A percentile compares a stretch with the other conserved stretches of the same genome.
phyloP scores from a whole-genome alignment of 2,797 vertebrate species.

The Syndactyla subalaris region DNA sequence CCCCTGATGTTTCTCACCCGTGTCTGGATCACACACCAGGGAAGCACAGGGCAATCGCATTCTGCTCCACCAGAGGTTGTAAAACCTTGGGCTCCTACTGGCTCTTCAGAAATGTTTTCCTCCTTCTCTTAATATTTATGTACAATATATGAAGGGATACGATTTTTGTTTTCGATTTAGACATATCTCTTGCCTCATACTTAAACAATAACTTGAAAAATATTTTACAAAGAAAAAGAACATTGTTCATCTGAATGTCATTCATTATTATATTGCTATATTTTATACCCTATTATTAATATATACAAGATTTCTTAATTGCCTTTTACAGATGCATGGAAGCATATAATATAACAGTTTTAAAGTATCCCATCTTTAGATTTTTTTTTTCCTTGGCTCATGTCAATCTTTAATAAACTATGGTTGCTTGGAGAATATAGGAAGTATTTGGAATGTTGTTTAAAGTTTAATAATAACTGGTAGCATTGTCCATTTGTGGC shows the following conservation, averaged over 20 bases:
- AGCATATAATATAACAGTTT: constrained; percentile 75
- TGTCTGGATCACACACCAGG: neutral
- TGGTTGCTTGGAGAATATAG: constrained; percentile 75
- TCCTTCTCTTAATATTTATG: constrained; percentile 50
- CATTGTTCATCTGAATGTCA: constrained; percentile 74
- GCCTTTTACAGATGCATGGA: constrained; percentile 78
- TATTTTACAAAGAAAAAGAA: constrained; percentile 76
- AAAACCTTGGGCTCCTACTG: constrained; percentile 35
- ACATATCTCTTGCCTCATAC: constrained; percentile 73
- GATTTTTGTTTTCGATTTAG: constrained; percentile 60
- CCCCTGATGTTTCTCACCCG: constrained; percentile 6
- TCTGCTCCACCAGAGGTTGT: constrained; percentile 23
- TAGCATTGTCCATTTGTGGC: constrained; percentile 72
- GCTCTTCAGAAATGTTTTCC: constrained; percentile 57
- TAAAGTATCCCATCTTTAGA: constrained; percentile 75
- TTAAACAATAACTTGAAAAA: constrained; percentile 77
- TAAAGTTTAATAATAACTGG: constrained; percentile 75
- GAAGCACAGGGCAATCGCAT: constrained; percentile 15
- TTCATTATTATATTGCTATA: constrained; percentile 79
- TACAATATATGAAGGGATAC: constrained; percentile 74
- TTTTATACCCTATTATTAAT: constrained; percentile 81
- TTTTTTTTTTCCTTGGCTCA: constrained; percentile 62
- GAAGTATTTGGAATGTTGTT: constrained; percentile 80
- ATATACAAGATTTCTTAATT: constrained; percentile 80
- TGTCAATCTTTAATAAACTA: constrained; percentile 74